Conservation (phyloP, 2,888 invertebrate species). For the Zhengitettix transpicula region DNA sequence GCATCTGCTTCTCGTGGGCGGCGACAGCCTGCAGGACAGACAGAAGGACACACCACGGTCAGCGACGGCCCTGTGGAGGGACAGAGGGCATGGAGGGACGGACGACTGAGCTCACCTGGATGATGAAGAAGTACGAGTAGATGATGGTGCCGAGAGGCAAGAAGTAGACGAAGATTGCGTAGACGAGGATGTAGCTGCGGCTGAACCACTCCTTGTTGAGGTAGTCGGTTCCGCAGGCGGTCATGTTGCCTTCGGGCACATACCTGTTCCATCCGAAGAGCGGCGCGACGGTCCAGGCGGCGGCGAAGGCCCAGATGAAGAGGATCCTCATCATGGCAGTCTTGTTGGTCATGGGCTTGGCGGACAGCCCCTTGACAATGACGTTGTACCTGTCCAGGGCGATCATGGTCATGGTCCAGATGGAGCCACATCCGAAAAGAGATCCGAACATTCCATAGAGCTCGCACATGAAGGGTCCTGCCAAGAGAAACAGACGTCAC, state of each 20-base stretch:
- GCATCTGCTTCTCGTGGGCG: slow-evolving; percentile 71
- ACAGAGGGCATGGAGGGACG: too few relatives aligned
- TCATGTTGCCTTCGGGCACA: slow-evolving; percentile 87
- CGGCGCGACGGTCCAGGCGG: slow-evolving; percentile 67
- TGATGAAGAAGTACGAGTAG: slow-evolving; percentile 77
- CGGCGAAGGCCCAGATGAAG: slow-evolving; percentile 60
- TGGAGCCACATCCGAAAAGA: slow-evolving; percentile 75
- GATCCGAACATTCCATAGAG: slow-evolving; percentile 76
- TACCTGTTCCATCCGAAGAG: slow-evolving; percentile 82
- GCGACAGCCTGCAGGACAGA: slow-evolving; percentile 67
- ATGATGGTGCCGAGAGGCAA: slow-evolving; percentile 61
- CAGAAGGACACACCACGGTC: too few relatives aligned
- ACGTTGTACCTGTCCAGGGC: slow-evolving; percentile 87
- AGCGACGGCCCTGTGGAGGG: too few relatives aligned
- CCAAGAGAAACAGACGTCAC: too few relatives aligned
- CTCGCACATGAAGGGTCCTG: slow-evolving; percentile 70
- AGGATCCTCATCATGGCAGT: slow-evolving; percentile 62
- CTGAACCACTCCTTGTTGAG: slow-evolving; percentile 56
- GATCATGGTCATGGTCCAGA: slow-evolving; percentile 90
- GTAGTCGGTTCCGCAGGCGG: slow-evolving; percentile 82
- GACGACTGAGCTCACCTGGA: slow-evolving; percentile 39
- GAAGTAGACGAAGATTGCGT: slow-evolving; percentile 62
- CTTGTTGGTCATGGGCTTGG: slow-evolving; percentile 66
- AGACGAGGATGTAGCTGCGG: slow-evolving; percentile 61
- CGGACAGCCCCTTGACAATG: slow-evolving; percentile 78